These are phyloP conservation scores for Coturnix japonica DNA, from an alignment of 2,113 vertebrate genomes.

Conservation along the genomic window DNA sequence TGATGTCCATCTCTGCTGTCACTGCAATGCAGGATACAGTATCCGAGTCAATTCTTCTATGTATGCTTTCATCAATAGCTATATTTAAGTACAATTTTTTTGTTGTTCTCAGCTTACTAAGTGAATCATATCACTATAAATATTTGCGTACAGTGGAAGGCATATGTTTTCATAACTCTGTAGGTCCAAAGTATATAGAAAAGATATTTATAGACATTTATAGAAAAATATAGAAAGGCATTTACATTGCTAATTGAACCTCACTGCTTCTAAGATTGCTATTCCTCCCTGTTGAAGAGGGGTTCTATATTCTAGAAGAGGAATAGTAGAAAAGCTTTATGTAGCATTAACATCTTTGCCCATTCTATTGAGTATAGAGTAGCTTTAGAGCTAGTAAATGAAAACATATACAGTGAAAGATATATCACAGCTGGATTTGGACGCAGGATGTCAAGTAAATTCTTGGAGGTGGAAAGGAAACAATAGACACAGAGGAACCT, in stretches of 20 bases:
- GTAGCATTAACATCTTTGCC: background rate
- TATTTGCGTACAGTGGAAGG: background rate
- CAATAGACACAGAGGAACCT: background rate
- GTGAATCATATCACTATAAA: background rate
- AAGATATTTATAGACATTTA: background rate
- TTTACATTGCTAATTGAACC: background rate
- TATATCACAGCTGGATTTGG: background rate
- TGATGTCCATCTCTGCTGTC: background rate
- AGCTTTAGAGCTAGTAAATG: background rate
- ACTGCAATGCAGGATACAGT: background rate
- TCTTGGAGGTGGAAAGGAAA: background rate
- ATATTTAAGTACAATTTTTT: background rate
- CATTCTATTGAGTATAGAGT: background rate
- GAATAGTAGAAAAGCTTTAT: background rate
- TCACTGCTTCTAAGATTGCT: background rate
- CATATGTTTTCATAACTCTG: background rate
- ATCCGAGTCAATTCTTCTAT: background rate
- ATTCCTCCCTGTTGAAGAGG: background rate
- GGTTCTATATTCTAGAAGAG: background rate
- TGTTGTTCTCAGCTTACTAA: background rate
- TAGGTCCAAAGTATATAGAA: background rate
- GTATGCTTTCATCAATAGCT: background rate
- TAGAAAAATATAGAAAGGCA: background rate
- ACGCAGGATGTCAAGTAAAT: background rate
- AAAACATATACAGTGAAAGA: background rate